phyloP scores from a whole-genome alignment of 2,888 invertebrate genomes.

The Athalia rosae region DNA sequence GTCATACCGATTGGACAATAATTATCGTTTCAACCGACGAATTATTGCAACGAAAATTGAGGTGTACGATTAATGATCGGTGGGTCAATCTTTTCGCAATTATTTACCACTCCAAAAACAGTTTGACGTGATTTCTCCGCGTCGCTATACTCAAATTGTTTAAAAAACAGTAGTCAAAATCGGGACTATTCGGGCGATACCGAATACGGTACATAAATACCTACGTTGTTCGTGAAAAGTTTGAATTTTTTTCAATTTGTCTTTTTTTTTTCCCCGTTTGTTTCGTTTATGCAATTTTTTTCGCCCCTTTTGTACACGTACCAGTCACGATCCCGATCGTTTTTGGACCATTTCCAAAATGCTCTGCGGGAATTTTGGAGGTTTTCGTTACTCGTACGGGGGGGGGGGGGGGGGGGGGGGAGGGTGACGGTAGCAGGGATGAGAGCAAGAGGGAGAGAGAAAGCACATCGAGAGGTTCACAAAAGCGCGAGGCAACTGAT shows the following conservation, averaged over 20 bases:
- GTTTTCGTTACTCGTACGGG: neutral
- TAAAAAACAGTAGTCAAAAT: no score
- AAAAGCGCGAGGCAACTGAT: constrained; percentile 67
- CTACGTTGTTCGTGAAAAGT: neutral
- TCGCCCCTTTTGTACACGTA: neutral
- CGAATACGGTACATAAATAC: neutral
- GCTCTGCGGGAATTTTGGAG: constrained; percentile 51
- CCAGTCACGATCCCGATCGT: constrained; percentile 36
- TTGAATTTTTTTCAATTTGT: neutral
- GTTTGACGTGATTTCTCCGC: no score
- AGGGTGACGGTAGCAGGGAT: constrained; percentile 41
- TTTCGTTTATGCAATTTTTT: neutral
- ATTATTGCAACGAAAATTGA: no score
- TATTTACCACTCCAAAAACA: no score
- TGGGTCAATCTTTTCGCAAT: no score
- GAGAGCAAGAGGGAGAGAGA: constrained; percentile 48
- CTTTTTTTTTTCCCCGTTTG: neutral
- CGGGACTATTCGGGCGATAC: no score
- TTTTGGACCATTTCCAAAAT: constrained; percentile 68
- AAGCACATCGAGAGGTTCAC: constrained; percentile 56
- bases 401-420: constrained; percentile 17
- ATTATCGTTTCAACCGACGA: no score
- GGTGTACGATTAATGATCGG: no score
- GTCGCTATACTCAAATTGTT: no score
- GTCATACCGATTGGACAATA: no score